Evolutionary conservation across 1,140 invertebrate species (phyloP).

Genomic region (Cryptotermes secundus): DNA sequence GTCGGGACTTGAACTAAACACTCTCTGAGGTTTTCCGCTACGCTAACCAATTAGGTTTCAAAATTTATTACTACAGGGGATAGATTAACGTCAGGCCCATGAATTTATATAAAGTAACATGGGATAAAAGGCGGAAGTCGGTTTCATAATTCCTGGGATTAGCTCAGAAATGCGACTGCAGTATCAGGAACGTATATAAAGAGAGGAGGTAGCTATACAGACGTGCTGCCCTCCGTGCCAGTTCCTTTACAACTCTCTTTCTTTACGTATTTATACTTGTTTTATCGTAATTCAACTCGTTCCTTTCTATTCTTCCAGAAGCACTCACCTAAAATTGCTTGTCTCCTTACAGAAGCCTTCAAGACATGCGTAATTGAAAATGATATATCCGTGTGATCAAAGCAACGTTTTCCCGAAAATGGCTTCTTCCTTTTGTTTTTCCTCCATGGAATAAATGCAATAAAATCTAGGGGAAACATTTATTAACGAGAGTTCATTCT

Average conservation of each 20-base stretch:
- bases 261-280: too few relatives aligned
- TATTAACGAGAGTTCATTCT: not conserved
- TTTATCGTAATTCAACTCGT: not conserved
- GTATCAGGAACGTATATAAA: not conserved
- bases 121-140: too few relatives aligned
- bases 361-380: not conserved
- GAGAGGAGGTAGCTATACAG: not conserved
- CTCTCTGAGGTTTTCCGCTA: too few relatives aligned
- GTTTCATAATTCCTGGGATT: too few relatives aligned
- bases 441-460: not conserved
- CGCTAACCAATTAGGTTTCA: too few relatives aligned
- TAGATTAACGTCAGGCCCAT: too few relatives aligned
- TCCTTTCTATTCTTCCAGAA: not conserved
- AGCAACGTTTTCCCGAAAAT: not conserved
- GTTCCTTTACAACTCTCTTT: not conserved
- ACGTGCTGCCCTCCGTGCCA: not conserved
- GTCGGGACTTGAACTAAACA: too few relatives aligned
- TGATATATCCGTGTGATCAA: conserved; percentile 13
- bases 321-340: conserved; percentile 3
- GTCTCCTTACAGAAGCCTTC: not conserved
- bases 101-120: too few relatives aligned
- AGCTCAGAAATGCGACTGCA: not conserved
- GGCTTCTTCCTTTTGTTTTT: not conserved
- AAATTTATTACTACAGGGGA: too few relatives aligned
- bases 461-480: not conserved